Base-by-base conservation (phyloP, 2,113 vertebrate species). In the Eclectus roratus region DNA sequence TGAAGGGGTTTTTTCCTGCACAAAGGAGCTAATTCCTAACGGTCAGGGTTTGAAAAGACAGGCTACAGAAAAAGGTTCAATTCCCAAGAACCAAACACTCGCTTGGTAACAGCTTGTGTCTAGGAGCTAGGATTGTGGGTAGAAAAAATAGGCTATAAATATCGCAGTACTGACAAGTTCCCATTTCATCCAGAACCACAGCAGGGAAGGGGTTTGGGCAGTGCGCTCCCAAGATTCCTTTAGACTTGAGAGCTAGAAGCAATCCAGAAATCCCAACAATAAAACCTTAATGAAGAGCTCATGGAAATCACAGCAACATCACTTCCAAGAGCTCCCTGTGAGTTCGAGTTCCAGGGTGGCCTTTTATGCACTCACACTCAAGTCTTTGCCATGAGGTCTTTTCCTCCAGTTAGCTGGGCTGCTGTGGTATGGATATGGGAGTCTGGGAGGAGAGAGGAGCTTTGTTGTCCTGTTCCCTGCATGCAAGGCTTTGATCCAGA, bases 61-160 rank as follows among this genome's bases (percentile, higher is more conserved):
- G 46, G 60, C 77, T 92, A 65, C 44, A 56, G 53, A 72, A 87
- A 66, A 85, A 87, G 73, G 86, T 87, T 95, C 77, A 79, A 3
- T 93, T 92, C 94, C 94, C 77, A 85, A 87, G 89, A 96, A 88
- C 68, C 60, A 79, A 91, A 79, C 70, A 88, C 85, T 91, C 50
- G 65, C 74, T 88, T 70, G 88, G 76, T 91, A 96, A 94, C 94
- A 91, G 93, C 93, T 91, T 84, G 91, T 68, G 93, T 96, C 90
- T 91, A 84, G 78, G 70, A 94, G 81, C 69, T 88, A 64, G 94
- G 83, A 93, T 77, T 94, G 85, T 92, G 91, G 95, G 96, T 94
- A 94, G 96, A 96, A 93, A 96, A 96, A 94, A 93, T 83, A 86
- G 46, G 80, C 95, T 95, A 95, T 92, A 97, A 96, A 93, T 96